Conservation (phyloP, 2,797 vertebrate species). For the Leptodactylus fallax region DNA sequence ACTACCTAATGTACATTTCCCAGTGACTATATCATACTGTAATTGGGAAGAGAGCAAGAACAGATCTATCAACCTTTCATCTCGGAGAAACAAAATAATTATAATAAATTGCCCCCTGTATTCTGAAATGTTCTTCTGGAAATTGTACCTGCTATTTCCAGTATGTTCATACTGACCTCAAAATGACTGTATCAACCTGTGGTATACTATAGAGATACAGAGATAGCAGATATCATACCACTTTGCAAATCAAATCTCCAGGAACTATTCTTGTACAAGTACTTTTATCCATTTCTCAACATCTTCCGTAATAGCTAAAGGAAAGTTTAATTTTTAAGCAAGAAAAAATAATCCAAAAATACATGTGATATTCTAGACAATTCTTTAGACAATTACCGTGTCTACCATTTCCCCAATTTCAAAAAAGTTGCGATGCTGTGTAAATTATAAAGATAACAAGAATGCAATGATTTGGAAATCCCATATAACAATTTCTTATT, state of each 20-base stretch:
- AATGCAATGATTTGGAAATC: no score
- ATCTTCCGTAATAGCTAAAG: no score
- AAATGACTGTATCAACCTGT: background rate
- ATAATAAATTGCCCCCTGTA: conserved; percentile 4
- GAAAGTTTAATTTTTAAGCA: no score
- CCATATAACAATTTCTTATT: no score
- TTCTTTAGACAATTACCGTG: no score
- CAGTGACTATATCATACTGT: background rate
- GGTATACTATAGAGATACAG: background rate
- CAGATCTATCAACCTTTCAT: conserved; percentile 23
- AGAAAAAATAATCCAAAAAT: no score
- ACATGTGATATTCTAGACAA: no score
- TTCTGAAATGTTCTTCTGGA: background rate
- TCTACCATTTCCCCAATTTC: no score
- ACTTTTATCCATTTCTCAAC: no score
- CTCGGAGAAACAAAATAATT: conserved; percentile 37
- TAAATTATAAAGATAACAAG: no score
- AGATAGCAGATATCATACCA: background rate
- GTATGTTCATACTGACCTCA: background rate
- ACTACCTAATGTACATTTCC: background rate
- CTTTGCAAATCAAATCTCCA: background rate
- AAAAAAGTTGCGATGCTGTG: no score
- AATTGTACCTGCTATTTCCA: background rate
- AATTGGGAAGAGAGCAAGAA: conserved; percentile 5
- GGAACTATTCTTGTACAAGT: background rate